Base-by-base conservation (phyloP, 2,888 invertebrate genomes). In the Pseudanteris insignis region DNA sequence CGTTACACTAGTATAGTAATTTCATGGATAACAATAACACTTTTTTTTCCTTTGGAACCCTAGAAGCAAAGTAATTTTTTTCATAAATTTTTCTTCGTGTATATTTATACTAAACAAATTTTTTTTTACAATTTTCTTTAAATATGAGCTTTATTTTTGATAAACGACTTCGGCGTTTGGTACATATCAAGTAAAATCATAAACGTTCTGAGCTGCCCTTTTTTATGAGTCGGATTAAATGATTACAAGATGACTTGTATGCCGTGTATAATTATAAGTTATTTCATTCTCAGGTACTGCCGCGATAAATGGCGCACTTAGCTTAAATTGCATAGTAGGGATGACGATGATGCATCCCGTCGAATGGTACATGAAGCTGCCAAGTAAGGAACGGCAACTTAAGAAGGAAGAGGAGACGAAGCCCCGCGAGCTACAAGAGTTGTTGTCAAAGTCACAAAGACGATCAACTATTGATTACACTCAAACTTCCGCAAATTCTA, bases 341-440 rank as follows among this genome's bases (percentile, higher is more conserved):
- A 88, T 89, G 86, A 70, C 86, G 32, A 81, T 88, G 28, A 86
- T 90, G 86, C 89, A 89, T 67, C 90, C 90, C 0, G 87, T 89
- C 0, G 86, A 89, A 72, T 88, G 89, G 88, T 89, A 90, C 37
- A 36, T 50, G 59, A 7, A 70, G 43, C 25, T 36, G 36, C 18
- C 46, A 13, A 29, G 58, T 59, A 50, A 61, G 38, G 41, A 66
- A 67, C 54, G 50, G 64, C 36, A 61, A 64, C 36, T 67, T 67
- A 33, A 69, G 68, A 15, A 67, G 58, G 29, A 73, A 55, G 10
- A 70, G 67, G 58, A 68, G 50, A 51, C 54, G 34, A 18, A 67
- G 53, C 8, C 33, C 54, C 15, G 67, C 24, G 48, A 71, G 63
- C 53, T 68, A 61, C 65, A 70, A 37, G 63, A 65, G 26, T 44